These are phyloP conservation scores for Lerista edwardsae DNA, from an alignment of 2,797 vertebrate species.

Conservation along the genomic window DNA sequence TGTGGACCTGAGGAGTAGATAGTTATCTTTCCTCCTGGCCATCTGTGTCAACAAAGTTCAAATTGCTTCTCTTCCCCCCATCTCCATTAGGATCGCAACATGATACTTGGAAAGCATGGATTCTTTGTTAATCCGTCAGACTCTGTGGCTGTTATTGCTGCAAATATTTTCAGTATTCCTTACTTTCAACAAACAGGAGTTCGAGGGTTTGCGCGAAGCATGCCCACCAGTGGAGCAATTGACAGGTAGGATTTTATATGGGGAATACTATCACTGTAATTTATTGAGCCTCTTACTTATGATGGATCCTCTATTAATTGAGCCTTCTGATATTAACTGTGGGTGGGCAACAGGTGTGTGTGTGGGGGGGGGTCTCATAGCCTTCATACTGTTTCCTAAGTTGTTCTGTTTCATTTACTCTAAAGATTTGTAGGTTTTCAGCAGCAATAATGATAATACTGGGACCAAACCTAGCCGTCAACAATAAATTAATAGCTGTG, in stretches of 20 bases:
- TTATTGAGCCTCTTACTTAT: neutral
- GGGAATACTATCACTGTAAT: neutral
- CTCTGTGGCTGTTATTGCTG: conserved; percentile 94
- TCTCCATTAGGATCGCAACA: conserved; percentile 90
- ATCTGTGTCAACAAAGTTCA: neutral
- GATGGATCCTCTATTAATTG: neutral
- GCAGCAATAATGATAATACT: too few species aligned
- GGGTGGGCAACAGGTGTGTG: neutral
- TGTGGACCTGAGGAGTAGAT: neutral
- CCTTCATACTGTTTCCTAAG: too few species aligned
- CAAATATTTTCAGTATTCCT: conserved; percentile 93
- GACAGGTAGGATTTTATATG: conserved; percentile 84
- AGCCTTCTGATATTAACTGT: neutral
- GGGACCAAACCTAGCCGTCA: too few species aligned
- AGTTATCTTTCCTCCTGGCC: neutral
- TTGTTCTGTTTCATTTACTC: too few species aligned
- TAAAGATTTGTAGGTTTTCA: too few species aligned
- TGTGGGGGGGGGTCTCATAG: too few species aligned
- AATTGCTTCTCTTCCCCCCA: conserved; percentile 7
- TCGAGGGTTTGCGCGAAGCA: conserved; percentile 93
- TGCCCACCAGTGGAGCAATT: conserved; percentile 96
- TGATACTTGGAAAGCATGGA: conserved; percentile 95
- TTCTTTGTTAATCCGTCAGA: conserved; percentile 99
- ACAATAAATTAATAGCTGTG: too few species aligned
- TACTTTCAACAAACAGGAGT: conserved; percentile 96